Base-by-base conservation (phyloP, 2,888 invertebrate species). In the Dryocosmus kuriphilus region DNA sequence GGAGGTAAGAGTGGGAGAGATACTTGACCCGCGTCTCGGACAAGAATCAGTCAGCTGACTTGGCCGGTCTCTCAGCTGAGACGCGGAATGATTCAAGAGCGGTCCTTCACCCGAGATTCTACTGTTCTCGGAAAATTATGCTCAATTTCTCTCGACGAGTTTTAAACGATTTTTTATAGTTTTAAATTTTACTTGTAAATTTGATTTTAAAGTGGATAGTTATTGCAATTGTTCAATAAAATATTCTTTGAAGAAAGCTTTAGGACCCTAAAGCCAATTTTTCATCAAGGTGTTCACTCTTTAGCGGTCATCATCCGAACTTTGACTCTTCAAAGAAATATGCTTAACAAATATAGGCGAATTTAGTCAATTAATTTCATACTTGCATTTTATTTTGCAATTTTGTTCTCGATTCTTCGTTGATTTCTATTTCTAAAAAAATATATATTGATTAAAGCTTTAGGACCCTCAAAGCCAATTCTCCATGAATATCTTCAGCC, bases 11-110 rank as follows among this genome's bases (percentile, higher is more conserved):
- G 60, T 73, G 78, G 60, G 63, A 77, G 71, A 61, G 79, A 76
- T 77, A 81, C 73, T 83, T 84, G 87, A 86, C 86, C 86, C 84
- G 81, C 78, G 82, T 77, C 76, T 71, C 62, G 61, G 75, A 78
- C 76, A 81, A 80, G 80, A 77, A 76, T 81, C 81, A 79, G 79
- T 83, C 83, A 84, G 82, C 82, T 83, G 83, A 82, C 81, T 81
- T 79, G 57, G 80, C 74, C 77, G 76, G 82, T 78, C 77, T 76
- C 78, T 79, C 80, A 77, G 78, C 77, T 76, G 79, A 80, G 80
- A 81, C 71, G 80, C 78, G 75, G 80, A 82, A 81, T 79, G 79
- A 79, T 81, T 81, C 79, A 80, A 78, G 75, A 82, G 78, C 81
- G 78, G 76, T 79, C 81, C 80, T 81, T 82, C 81, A 74, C 80